phyloP scores from a whole-genome alignment of 2,113 vertebrate genomes.

The Eulemur rufifrons region DNA sequence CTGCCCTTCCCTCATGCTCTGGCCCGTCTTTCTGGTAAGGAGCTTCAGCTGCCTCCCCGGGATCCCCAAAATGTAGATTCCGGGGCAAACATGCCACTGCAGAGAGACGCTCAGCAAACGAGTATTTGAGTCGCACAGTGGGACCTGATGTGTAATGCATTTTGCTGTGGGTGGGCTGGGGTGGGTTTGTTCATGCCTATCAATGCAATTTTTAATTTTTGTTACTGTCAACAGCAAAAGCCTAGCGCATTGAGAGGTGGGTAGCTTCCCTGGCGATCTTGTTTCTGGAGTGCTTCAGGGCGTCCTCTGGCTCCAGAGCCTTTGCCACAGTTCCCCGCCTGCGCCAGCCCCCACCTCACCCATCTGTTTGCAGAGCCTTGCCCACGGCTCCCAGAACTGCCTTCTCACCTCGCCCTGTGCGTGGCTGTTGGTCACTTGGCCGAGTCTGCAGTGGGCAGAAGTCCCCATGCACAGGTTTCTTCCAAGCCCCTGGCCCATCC shows the following conservation, averaged over 20 bases:
- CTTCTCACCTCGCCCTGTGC: background rate
- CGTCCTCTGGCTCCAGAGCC: background rate
- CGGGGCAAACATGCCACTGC: accelerated
- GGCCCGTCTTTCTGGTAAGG: background rate
- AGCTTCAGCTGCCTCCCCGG: accelerated
- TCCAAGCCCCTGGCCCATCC: too few relatives aligned
- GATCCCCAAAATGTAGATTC: background rate
- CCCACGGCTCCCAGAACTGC: background rate
- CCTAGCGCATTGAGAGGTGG: background rate
- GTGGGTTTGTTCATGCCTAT: background rate
- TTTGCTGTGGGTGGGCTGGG: background rate
- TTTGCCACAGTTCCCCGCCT: background rate
- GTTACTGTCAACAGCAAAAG: background rate
- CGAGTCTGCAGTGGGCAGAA: accelerated
- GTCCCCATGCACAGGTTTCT: background rate
- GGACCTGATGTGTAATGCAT: background rate
- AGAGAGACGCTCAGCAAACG: background rate
- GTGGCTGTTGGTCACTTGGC: background rate
- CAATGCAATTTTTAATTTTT: slow-evolving; percentile 47
- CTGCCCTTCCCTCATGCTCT: background rate
- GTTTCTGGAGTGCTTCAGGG: background rate
- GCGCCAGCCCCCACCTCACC: background rate
- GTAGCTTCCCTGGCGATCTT: background rate
- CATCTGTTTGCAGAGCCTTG: background rate
- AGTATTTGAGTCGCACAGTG: accelerated